Base-by-base conservation (phyloP, 1,140 invertebrate species). In the Gryon sp. region DNA sequence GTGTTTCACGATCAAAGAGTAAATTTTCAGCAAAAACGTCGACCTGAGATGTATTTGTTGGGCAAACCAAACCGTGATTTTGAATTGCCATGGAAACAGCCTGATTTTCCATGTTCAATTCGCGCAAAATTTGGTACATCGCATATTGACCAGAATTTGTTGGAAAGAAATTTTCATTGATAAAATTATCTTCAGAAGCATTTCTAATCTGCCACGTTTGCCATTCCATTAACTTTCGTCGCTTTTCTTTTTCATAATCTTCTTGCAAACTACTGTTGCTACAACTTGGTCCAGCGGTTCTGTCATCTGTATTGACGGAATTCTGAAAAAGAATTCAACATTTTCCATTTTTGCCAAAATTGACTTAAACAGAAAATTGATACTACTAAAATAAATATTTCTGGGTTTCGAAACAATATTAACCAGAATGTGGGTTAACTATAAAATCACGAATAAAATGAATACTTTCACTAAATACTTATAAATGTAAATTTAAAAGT, bases 131-230 rank as follows among this genome's bases (percentile, higher is more conserved):
- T 90, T 34, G 28, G 4, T 32, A 12, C 6, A n/a, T 28, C 26
- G 6, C 32, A 75, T 19, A n/a, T 30, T 14, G 4, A 2, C 15
- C 72, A 83, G 79, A 7, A 91, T 90, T 36, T 84, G 86, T 18
- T 12, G 40, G 24, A 90, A 90, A 90, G 88, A 91, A 79, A 14
- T 93, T 90, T 74, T 89, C 89, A 74, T 94, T 94, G 57, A 94
- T 92, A 11, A 91, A 92, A 84, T 94, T 94, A 76, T 94, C 93
- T 24, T 94, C 89, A 84, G 91, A 92, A 45, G 92, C 91, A 85
- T 92, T 92, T 1, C 91, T 91, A 62, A 93, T 89, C 87, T 94
- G 93, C 87, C 90, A 90, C 9, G 90, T 90, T 80, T 94, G 93
- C 93, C 93, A 94, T 80, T 90, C 86, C 2, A 72, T 81, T 0